phyloP scores from a whole-genome alignment of 2,113 vertebrate species.

The Chamaea fasciata region DNA sequence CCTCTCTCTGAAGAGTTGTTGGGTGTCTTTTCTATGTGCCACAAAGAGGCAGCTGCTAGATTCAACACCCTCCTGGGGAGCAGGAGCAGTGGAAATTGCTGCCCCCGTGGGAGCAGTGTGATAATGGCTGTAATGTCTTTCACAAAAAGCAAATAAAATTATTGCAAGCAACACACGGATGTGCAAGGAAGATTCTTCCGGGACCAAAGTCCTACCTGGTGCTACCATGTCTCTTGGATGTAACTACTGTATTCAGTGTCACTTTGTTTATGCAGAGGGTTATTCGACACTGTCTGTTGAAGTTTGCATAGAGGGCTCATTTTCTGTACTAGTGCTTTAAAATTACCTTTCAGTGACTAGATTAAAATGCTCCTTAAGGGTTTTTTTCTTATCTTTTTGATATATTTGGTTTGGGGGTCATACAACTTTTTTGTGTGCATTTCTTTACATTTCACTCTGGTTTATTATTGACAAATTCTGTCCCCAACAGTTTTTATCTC shows the following conservation, averaged over 20 bases:
- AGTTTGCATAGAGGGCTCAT: neutral
- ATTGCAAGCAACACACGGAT: neutral
- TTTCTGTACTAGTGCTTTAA: neutral
- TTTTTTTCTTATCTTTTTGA: neutral
- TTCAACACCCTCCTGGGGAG: neutral
- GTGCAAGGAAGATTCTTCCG: neutral
- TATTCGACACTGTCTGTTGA: neutral
- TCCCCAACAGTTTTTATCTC: neutral
- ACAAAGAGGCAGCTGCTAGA: neutral
- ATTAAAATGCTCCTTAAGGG: neutral
- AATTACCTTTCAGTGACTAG: neutral
- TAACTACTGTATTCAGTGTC: neutral
- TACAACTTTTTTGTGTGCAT: neutral
- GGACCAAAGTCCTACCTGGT: neutral
- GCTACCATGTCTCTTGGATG: neutral
- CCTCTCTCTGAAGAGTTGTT: neutral
- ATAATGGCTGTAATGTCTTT: neutral
- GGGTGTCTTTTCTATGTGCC: neutral
- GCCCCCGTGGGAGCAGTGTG: neutral
- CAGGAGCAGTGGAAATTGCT: neutral
- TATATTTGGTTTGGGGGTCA: neutral
- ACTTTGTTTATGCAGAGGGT: neutral
- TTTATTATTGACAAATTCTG: neutral
- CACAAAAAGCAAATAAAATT: neutral
- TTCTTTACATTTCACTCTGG: neutral